phyloP scores from a whole-genome alignment of 2,113 vertebrate genomes.

The Callaeas wilsoni region DNA sequence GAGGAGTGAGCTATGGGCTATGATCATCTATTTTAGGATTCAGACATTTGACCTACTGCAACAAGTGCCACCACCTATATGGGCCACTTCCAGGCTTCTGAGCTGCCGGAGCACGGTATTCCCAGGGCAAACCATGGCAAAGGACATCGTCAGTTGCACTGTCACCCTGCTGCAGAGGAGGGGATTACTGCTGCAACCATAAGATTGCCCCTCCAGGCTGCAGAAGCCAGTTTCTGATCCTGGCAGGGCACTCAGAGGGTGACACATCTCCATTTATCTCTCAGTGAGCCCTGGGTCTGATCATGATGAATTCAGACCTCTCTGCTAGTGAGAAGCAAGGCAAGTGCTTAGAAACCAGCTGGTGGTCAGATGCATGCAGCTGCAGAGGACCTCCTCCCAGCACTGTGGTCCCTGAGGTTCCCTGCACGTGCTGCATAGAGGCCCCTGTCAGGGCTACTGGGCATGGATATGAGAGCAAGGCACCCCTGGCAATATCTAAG shows the following conservation, averaged over 20 bases:
- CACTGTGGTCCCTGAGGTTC: not conserved
- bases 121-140: not conserved
- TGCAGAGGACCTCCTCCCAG: not conserved
- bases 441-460: not conserved
- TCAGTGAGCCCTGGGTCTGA: not conserved
- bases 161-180: not conserved
- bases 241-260: not conserved
- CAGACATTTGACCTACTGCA: not conserved
- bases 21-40: not conserved
- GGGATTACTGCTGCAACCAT: not conserved
- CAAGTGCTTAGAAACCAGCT: not conserved
- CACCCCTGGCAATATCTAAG: not conserved
- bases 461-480: not conserved
- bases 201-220: not conserved
- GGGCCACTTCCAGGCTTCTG: not conserved
- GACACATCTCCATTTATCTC: not conserved
- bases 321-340: not conserved
- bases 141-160: not conserved
- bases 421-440: rapidly evolving
- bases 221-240: not conserved
- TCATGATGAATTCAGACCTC: not conserved
- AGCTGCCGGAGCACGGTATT: not conserved
- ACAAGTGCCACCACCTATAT: not conserved
- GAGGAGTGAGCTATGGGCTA: not conserved
- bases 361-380: not conserved